Base-by-base conservation (phyloP, 35 echinoderm and acorn worm genomes). In the Ophioderma brevispina region DNA sequence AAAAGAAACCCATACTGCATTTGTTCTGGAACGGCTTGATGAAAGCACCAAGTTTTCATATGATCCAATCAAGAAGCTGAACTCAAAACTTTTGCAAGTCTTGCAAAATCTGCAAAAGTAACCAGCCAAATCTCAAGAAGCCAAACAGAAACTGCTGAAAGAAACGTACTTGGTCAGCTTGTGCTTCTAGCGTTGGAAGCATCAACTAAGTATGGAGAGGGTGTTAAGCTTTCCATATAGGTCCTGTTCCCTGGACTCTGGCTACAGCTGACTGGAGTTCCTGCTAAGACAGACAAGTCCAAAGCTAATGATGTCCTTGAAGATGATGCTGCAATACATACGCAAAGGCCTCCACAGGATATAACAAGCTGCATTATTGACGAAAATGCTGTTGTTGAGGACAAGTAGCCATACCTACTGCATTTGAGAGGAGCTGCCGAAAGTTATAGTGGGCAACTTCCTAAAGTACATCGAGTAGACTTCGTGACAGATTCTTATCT, bases 181-280 rank as follows among this genome's bases (percentile, higher is more conserved):
- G 11, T 82, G 31, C 36, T 41, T 4, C 38, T 80, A 19, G 17
- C 80, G 41, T 39, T 82, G 38, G n/a, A n/a, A 82, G 1, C 36
- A 82, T 32, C 11, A 82, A 1, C 1, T 82, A 0, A 40, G 80
- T 40, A 82, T 82, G 11, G 35, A 82, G 31, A 82, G 23, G 11
- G 80, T 40, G 25, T 38, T 82, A 0, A 8, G 36, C 42, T 82
- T 39, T 33, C 31, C 80, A 39, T 41, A n/a, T 82, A 13, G 38
- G 80, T 11, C 80, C 36, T 17, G 38, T 82, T 23, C 38, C 36
- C 3, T 82, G 80, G 80, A 6, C 36, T 5, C 80, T 82, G 38
- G 38, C 80, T 39, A 82, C 80, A 21, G 36, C 80, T 40, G 80
- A 40, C n/a, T 82, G 80, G 80, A 41, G 38, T 41, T 8, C 80